phyloP scores from a whole-genome alignment of 2,797 vertebrate species.

The Scarus forsteni region DNA sequence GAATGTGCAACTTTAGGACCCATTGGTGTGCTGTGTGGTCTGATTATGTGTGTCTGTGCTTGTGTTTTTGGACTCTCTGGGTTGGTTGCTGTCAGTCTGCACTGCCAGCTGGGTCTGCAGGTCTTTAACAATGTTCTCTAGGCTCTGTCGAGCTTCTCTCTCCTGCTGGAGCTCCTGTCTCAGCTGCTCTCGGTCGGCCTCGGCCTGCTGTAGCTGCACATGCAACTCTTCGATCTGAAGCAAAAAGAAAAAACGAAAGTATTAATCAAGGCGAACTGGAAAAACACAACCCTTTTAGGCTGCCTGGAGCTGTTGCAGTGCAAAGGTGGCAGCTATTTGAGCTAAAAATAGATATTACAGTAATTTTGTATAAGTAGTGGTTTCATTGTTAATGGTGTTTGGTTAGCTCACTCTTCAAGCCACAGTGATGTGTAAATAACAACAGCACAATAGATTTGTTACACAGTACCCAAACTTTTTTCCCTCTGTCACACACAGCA shows the following conservation, averaged over 20 bases:
- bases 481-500: no score
- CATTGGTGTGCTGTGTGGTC: slow-evolving; percentile 63
- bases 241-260: background rate
- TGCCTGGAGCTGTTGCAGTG: no score
- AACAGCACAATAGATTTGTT: no score
- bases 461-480: no score
- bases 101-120: slow-evolving; percentile 93
- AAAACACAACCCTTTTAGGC: no score
- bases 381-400: no score
- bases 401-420: no score
- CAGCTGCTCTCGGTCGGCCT: slow-evolving; percentile 93
- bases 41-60: slow-evolving; percentile 68
- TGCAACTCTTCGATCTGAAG: slow-evolving; percentile 93
- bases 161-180: slow-evolving; percentile 92
- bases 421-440: no score
- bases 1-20: slow-evolving; percentile 72
- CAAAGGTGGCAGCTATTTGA: no score
- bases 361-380: no score
- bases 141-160: slow-evolving; percentile 91
- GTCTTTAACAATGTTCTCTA: slow-evolving; percentile 93
- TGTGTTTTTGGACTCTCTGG: slow-evolving; percentile 51
- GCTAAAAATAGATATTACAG: no score
- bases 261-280: background rate
- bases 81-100: slow-evolving; percentile 71
- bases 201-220: slow-evolving; percentile 93